Conservation (phyloP, 2,888 invertebrate genomes). For the Andrena bucephala region DNA sequence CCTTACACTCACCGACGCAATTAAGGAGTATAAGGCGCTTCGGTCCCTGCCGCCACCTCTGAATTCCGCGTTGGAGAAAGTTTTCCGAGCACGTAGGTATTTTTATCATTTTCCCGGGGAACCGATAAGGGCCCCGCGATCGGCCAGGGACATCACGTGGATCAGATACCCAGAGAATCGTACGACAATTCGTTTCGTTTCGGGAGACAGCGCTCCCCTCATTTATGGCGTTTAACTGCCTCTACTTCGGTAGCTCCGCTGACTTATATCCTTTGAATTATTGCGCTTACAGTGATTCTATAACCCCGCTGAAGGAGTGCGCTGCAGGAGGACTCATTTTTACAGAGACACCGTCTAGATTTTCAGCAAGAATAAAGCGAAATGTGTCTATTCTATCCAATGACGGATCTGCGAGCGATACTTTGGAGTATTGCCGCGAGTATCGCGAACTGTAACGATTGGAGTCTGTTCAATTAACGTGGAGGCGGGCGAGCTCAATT, state of each 20-base stretch:
- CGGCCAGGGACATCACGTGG: conserved; percentile 51
- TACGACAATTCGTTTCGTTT: conserved; percentile 52
- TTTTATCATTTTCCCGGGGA: conserved; percentile 53
- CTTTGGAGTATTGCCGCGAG: conserved; percentile 5
- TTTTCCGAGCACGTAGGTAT: conserved; percentile 67
- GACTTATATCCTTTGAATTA: neutral
- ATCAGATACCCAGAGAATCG: conserved; percentile 55
- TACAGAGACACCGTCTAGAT: neutral
- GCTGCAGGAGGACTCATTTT: neutral
- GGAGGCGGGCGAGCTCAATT: conserved; percentile 59
- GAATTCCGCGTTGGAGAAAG: conserved; percentile 48
- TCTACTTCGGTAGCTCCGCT: neutral
- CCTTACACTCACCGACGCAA: conserved; percentile 75
- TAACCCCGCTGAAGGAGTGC: neutral
- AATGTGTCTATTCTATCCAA: neutral
- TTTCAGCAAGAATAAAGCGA: neutral
- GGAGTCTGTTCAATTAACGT: conserved; percentile 61
- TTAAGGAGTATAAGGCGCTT: conserved; percentile 70
- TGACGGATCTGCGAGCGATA: neutral
- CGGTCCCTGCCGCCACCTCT: conserved; percentile 21
- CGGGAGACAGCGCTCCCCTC: neutral
- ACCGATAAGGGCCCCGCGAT: conserved; percentile 61
- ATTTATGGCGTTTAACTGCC: conserved; percentile 24
- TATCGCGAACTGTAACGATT: conserved; percentile 58
- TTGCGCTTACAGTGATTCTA: neutral